Evolutionary conservation across 2,797 vertebrate genomes (phyloP).

Genomic region (Parauchenoglanis ngamensis): DNA sequence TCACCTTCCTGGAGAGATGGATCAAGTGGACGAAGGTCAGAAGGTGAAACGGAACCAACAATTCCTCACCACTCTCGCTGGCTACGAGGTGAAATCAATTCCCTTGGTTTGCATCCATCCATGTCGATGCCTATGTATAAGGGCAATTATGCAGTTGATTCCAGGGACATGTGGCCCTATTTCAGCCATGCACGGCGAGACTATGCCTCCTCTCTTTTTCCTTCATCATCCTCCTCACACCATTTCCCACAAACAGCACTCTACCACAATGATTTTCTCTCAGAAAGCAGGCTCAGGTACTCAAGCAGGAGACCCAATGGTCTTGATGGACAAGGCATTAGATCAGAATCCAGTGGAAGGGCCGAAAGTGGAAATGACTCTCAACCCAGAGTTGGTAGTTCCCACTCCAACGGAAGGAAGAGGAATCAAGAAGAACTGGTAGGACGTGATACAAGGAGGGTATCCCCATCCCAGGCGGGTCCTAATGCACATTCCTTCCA

Average conservation of each 20-base stretch:
- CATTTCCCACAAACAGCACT: constrained; percentile 67
- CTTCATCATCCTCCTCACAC: constrained; percentile 67
- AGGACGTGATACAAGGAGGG: constrained; percentile 54
- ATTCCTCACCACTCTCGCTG: constrained; percentile 72
- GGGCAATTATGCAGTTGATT: constrained; percentile 68
- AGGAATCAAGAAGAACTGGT: constrained; percentile 71
- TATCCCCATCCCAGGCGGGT: constrained; percentile 66
- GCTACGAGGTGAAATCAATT: constrained; percentile 67
- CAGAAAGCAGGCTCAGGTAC: constrained; percentile 71
- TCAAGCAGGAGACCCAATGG: constrained; percentile 73
- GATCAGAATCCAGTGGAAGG: constrained; percentile 68
- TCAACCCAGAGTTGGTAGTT: constrained; percentile 65
- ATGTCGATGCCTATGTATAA: constrained; percentile 71
- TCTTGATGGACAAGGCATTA: constrained; percentile 71
- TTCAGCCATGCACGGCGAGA: constrained; percentile 67
- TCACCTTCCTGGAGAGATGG: constrained; percentile 76
- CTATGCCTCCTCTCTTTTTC: constrained; percentile 70
- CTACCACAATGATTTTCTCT: constrained; percentile 69
- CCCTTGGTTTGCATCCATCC: constrained; percentile 67
- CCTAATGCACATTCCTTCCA: constrained; percentile 75
- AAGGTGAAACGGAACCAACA: constrained; percentile 58
- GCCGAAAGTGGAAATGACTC: constrained; percentile 68
- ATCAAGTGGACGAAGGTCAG: constrained; percentile 45
- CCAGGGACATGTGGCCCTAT: constrained; percentile 77
- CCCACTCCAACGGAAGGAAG: constrained; percentile 74